phyloP scores from a whole-genome alignment of 2,113 vertebrate genomes.

The Candoia aspera region DNA sequence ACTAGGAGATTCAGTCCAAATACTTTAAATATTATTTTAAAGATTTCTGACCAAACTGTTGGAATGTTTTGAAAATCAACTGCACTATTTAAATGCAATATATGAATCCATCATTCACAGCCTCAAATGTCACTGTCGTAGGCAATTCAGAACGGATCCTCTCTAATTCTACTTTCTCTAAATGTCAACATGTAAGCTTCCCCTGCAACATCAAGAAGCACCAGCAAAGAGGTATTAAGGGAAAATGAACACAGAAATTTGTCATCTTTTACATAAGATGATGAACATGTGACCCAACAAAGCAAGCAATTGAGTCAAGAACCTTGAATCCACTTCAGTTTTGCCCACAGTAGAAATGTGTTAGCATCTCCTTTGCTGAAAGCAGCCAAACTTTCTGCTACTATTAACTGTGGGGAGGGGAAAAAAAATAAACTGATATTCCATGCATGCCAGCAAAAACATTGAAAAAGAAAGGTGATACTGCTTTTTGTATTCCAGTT shows the following conservation, averaged over 20 bases:
- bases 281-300: not conserved
- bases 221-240: slow-evolving; percentile 23
- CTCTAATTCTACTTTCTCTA: slow-evolving; percentile 8
- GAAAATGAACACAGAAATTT: slow-evolving; percentile 46
- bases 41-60: not conserved
- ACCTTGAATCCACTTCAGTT: not conserved
- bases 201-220: not conserved
- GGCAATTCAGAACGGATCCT: not conserved
- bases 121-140: not conserved
- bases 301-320: slow-evolving; percentile 5
- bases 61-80: not conserved
- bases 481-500: not conserved
- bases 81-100: not conserved
- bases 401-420: not conserved
- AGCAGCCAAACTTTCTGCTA: not conserved
- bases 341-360: not conserved
- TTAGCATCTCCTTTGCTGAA: not conserved
- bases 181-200: slow-evolving; percentile 15
- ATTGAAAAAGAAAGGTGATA: not conserved
- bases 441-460: not conserved
- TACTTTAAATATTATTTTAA: not conserved
- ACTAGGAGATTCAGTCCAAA: not conserved
- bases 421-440: not conserved
- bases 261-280: slow-evolving; percentile 42
- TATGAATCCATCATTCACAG: not conserved